These are phyloP conservation scores for Gouania willdenowi DNA, from an alignment of 2,797 vertebrate species.

Conservation along the genomic window DNA sequence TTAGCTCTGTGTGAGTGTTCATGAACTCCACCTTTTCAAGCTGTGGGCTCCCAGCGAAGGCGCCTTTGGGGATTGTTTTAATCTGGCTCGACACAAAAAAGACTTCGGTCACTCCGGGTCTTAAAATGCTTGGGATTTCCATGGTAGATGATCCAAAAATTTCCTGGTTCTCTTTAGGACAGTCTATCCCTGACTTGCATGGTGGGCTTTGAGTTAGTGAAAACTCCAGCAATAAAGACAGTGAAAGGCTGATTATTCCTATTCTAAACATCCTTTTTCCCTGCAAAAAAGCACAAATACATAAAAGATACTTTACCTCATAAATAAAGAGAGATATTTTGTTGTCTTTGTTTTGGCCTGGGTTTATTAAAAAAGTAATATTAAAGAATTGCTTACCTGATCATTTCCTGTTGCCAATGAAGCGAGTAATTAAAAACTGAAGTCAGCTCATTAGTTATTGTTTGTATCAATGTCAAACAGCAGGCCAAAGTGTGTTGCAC, in stretches of 20 bases:
- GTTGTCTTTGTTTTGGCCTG: too few species aligned
- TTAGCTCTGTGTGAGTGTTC: conserved; percentile 43
- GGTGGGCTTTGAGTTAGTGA: not conserved
- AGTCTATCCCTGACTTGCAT: not conserved
- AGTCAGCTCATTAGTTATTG: conserved; percentile 8
- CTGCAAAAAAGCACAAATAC: conserved; percentile 23
- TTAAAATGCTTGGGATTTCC: conserved; percentile 60
- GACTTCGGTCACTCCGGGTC: conserved; percentile 57
- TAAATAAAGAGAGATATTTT: too few species aligned
- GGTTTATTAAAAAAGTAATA: not conserved
- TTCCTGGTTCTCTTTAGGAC: conserved; percentile 32
- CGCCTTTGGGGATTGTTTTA: conserved; percentile 57
- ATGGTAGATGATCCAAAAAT: conserved; percentile 46
- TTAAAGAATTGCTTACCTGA: conserved; percentile 32
- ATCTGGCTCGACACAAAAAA: conserved; percentile 71
- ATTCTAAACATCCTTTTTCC: conserved; percentile 32
- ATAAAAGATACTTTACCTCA: too few species aligned
- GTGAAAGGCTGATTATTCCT: conserved; percentile 25
- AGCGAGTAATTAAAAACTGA: conserved; percentile 5
- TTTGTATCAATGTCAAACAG: conserved; percentile 8
- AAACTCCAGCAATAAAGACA: conserved; percentile 40
- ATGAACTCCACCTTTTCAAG: conserved; percentile 72
- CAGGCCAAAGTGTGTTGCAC: not conserved
- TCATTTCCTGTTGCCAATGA: conserved; percentile 6
- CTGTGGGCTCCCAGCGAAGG: conserved; percentile 65